phyloP scores from a whole-genome alignment of 2,888 invertebrate species.

The Phaonia tiefii region DNA sequence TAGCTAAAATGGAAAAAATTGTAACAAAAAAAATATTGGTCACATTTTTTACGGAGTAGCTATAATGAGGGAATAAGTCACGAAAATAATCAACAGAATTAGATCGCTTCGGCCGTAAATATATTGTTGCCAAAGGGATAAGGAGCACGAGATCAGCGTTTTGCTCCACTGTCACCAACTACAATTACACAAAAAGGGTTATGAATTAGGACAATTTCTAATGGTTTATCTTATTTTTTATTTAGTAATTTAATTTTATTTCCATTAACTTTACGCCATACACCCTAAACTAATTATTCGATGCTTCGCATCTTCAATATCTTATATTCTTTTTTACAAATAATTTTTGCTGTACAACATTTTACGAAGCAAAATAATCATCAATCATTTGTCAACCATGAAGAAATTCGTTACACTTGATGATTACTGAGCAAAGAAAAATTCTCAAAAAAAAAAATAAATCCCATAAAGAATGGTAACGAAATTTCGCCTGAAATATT shows the following conservation, averaged over 20 bases:
- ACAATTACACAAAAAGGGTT: not conserved
- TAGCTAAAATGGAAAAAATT: too few relatives aligned
- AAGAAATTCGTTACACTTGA: slow-evolving; percentile 76
- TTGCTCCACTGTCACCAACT: not conserved
- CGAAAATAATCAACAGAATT: too few relatives aligned
- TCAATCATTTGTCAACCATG: slow-evolving; percentile 77
- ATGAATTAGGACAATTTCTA: not conserved
- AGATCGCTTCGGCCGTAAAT: too few relatives aligned
- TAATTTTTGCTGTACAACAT: not conserved
- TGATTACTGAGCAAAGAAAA: slow-evolving; percentile 71
- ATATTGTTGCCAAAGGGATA: too few relatives aligned
- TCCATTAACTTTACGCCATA: not conserved
- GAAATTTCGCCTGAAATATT: not conserved
- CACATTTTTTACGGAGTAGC: too few relatives aligned
- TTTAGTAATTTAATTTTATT: not conserved
- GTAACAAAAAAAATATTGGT: too few relatives aligned
- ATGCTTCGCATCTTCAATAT: not conserved
- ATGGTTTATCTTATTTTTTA: not conserved
- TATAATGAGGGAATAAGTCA: too few relatives aligned
- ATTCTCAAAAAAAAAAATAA: slow-evolving; percentile 51
- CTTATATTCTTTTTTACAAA: not conserved
- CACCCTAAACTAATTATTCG: not conserved
- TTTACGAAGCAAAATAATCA: slow-evolving; percentile 61
- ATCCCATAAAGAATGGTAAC: not conserved
- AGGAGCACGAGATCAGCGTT: too few relatives aligned